Evolutionary conservation across 1,140 invertebrate genomes (phyloP), one percentile per base, ranked within the genome.

Genomic region (Cydia strobilella): DNA sequence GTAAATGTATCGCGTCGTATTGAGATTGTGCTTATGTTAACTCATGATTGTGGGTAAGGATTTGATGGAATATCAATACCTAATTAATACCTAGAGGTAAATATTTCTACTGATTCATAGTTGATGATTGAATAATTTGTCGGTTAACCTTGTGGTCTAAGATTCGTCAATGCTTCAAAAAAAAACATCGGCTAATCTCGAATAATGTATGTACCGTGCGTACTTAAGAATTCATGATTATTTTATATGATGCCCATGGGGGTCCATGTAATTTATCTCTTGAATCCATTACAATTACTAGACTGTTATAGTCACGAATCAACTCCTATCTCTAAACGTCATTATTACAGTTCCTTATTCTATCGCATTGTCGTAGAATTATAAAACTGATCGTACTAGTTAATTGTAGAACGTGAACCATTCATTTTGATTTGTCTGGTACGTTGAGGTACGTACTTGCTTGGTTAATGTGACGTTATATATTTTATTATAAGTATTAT

Each of bases 1-100:
- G 65, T 39, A 69, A 69, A 69, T 10, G 65, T 69, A 69, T 35
- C 54, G 20, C 54, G 2, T 31, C 35, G 31, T 13, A 69, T 35
- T 35, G 31, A 39, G n/a, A 69, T 39, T 23, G 54, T 23, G 20
- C 54, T 59, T 59, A 59, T 59, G 54, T 59, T 59, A 25, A 59
- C 54, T 59, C 10, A 54, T 6, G 51, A 18, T 54, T n/a, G 51
- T 54, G 51, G 7, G 51, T 7, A 54, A 54, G 3, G n/a, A 20
- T 18, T 54, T 54, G n/a, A 18, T 18, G 15, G n/a, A 54, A 54
- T 54, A 12, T n/a, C n/a, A n/a, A n/a, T n/a, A n/a, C n/a, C n/a
- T n/a, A n/a, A n/a, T n/a, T n/a, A n/a, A n/a, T n/a, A n/a, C n/a
- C 48, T 51, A 2, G 42, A 4, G 42, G 7, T 45, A 15, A 13